Evolutionary conservation across 1,140 invertebrate genomes (phyloP), one percentile per base, ranked within the genome.

Genomic region (Bathynomus jamesi): DNA sequence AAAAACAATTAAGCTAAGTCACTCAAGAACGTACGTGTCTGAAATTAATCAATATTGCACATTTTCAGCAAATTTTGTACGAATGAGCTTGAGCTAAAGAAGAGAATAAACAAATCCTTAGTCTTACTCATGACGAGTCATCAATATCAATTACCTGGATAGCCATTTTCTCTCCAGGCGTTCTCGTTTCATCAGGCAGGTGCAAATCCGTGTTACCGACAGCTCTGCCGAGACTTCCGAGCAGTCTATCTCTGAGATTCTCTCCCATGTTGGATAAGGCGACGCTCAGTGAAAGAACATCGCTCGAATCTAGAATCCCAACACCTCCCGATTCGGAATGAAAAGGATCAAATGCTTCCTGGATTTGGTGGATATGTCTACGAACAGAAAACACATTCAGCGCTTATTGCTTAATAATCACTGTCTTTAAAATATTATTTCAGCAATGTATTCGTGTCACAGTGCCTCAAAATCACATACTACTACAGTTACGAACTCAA

Each of bases 371-470:
- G 4, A 82, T 76, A 72, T 76, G 76, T 74, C 82, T 83, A 69
- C 28, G 66, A 75, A 3, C n/a, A n/a, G n/a, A n/a, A n/a, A n/a
- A n/a, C n/a, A n/a, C n/a, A n/a, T 73, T 74, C 13, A 77, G 74
- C 62, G 80, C 73, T 69, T 80, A 80, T 28, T 81, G 72, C 30
- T 83, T 82, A 65, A 83, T 83, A 79, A 82, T 84, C 71, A 84
- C 81, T 68, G 27, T 0, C 11, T 7, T 24, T 30, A 61, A 65
- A 25, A 21, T 21, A 0, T 21, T 65, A 4, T 2, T 65, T 4
- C 7, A 10, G 24, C 17, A 13, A 24, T 13, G 11, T 11, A 64
- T 64, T 21, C 11, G 13, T 64, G 17, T 10, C 10, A 13, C 10
- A 21, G 17, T 11, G 10, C 11, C 10, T 64, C 11, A 64, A 64